Evolutionary conservation across 2,888 invertebrate genomes (phyloP).

Genomic region (Taphrorychus bicolor): DNA sequence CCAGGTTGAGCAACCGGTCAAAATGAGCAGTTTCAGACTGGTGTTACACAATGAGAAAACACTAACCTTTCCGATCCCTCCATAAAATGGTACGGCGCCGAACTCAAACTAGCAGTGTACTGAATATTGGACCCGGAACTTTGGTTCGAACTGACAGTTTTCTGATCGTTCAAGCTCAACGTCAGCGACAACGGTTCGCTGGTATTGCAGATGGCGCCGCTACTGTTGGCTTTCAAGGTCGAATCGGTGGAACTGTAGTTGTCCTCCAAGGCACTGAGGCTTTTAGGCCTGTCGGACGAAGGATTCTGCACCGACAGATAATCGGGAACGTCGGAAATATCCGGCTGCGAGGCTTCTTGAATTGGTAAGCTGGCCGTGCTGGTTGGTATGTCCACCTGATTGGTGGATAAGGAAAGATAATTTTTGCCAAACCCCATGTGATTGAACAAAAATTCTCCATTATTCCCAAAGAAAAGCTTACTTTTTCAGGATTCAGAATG

Average conservation of each 20-base stretch:
- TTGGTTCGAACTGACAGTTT: conserved; percentile 48
- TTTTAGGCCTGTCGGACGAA: conserved; percentile 53
- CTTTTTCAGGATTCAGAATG: conserved; percentile 62
- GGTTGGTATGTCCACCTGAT: conserved; percentile 62
- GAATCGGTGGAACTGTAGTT: conserved; percentile 41
- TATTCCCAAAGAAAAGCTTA: too few relatives aligned
- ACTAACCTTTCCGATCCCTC: conserved; percentile 48
- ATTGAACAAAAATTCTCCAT: too few relatives aligned
- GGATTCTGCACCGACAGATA: conserved; percentile 25
- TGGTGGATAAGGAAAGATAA: not conserved
- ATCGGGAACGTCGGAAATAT: conserved; percentile 40
- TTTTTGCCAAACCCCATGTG: too few relatives aligned
- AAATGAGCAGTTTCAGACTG: too few relatives aligned
- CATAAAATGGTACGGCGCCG: conserved; percentile 51
- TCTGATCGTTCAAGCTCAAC: conserved; percentile 46
- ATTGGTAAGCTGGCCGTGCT: conserved; percentile 65
- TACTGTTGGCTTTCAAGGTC: conserved; percentile 51
- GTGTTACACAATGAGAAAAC: not conserved
- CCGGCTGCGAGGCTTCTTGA: conserved; percentile 66
- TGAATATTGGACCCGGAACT: conserved; percentile 52
- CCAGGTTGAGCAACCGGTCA: too few relatives aligned
- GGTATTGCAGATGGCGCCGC: conserved; percentile 51
- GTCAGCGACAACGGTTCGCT: conserved; percentile 49
- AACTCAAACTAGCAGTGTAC: conserved; percentile 50
- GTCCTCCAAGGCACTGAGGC: conserved; percentile 56